Evolutionary conservation across 1,140 invertebrate species (phyloP).

Genomic region (Cherax quadricarinatus): DNA sequence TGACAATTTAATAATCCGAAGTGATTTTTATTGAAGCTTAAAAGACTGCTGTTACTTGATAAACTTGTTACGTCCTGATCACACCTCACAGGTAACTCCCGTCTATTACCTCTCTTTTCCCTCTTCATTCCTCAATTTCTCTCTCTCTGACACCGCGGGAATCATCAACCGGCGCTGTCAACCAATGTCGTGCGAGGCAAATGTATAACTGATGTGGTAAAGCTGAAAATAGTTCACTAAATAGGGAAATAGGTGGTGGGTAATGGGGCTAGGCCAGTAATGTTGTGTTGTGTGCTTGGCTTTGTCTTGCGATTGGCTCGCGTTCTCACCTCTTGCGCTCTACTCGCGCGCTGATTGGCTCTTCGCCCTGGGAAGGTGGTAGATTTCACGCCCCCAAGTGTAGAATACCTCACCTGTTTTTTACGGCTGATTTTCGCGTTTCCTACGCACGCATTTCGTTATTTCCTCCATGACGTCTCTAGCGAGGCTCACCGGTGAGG

Average conservation of each 20-base stretch:
- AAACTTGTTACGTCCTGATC: not conserved
- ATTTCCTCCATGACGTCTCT: not conserved
- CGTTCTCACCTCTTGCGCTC: slow-evolving; percentile 66
- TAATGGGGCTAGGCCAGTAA: not conserved
- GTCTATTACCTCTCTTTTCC: not conserved
- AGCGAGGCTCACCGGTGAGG: too few species aligned
- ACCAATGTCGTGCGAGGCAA: too few species aligned
- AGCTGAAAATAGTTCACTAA: too few species aligned
- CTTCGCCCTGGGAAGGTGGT: slow-evolving; percentile 51
- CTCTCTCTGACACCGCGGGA: too few species aligned
- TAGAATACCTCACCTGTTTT: slow-evolving; percentile 54
- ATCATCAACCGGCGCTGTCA: too few species aligned
- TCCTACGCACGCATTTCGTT: not conserved
- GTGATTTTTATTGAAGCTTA: too few species aligned
- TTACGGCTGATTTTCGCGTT: slow-evolving; percentile 3
- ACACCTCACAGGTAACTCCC: not conserved
- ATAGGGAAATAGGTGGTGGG: too few species aligned
- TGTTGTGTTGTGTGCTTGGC: not conserved
- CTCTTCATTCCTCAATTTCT: not conserved
- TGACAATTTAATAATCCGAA: too few species aligned
- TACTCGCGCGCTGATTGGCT: slow-evolving; percentile 57
- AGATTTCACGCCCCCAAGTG: slow-evolving; percentile 69
- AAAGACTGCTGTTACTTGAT: too few species aligned
- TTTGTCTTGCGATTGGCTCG: slow-evolving; percentile 63
- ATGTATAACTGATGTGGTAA: too few species aligned